A percentile compares a stretch with the other conserved stretches of the same genome.
Conservation (phyloP, 2,113 vertebrate species). For the Lamprologus lemairii region DNA sequence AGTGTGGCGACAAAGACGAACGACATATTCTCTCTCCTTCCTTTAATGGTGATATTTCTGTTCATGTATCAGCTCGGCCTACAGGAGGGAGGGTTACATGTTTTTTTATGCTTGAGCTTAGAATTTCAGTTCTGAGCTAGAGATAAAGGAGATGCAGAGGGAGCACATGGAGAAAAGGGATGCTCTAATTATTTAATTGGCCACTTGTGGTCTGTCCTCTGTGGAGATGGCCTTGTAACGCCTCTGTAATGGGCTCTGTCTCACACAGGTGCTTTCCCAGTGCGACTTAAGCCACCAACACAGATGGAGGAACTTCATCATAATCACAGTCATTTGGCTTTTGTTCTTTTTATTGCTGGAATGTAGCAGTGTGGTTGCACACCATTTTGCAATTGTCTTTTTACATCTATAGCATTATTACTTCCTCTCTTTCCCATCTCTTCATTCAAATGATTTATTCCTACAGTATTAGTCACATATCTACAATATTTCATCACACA, state of each 20-base stretch:
- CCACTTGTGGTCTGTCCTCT: conserved; percentile 28
- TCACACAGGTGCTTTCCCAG: conserved; percentile 42
- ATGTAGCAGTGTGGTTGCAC: neutral
- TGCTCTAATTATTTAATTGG: conserved; percentile 47
- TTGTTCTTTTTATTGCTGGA: neutral
- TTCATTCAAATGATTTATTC: neutral
- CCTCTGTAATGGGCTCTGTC: conserved; percentile 30
- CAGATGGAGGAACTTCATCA: conserved; percentile 40
- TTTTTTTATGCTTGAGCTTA: neutral
- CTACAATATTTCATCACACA: neutral
- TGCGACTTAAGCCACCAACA: neutral
- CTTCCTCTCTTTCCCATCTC: neutral
- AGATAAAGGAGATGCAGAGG: neutral
- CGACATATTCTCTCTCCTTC: neutral
- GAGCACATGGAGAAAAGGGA: neutral
- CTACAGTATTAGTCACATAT: neutral
- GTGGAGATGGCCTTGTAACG: conserved; percentile 21
- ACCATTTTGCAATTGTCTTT: neutral
- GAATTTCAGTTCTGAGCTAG: neutral
- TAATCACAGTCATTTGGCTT: neutral
- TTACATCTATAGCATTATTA: neutral
- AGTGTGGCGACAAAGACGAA: conserved; percentile 41
- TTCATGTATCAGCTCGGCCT: neutral
- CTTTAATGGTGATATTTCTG: neutral
- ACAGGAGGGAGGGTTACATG: neutral